These are phyloP conservation scores for Apostichopus japonicus DNA, from an alignment of 35 echinoderm and acorn worm species.

Conservation along the genomic window DNA sequence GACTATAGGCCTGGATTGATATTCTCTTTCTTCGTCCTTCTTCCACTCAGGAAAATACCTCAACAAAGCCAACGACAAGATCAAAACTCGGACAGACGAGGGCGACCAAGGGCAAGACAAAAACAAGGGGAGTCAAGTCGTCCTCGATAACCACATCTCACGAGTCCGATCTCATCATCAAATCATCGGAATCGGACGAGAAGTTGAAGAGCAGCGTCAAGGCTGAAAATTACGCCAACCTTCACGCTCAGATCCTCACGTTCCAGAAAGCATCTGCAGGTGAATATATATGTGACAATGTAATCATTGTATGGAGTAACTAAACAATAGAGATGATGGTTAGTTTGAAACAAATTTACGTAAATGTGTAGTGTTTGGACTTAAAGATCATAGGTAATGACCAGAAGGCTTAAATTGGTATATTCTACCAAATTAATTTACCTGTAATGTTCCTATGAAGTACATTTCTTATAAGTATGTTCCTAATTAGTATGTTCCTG, in stretches of 20 bases:
- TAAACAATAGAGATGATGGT: not conserved
- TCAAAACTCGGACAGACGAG: slow-evolving; percentile 66
- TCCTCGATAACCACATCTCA: slow-evolving; percentile 81
- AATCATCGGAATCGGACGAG: slow-evolving; percentile 70
- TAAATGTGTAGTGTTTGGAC: too few relatives aligned
- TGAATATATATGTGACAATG: slow-evolving; percentile 16
- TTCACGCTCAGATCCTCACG: slow-evolving; percentile 80
- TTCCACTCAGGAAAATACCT: slow-evolving; percentile 88
- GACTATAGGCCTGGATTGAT: not conserved
- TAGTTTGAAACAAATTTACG: too few relatives aligned
- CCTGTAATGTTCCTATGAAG: too few relatives aligned
- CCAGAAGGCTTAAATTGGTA: not conserved
- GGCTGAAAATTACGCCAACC: slow-evolving; percentile 57
- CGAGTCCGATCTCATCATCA: slow-evolving; percentile 75
- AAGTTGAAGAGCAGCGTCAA: slow-evolving; percentile 70
- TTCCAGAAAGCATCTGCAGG: slow-evolving; percentile 97
- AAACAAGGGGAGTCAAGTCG: slow-evolving; percentile 65
- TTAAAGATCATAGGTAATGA: too few relatives aligned
- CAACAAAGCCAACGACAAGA: slow-evolving; percentile 68
- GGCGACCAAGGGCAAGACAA: slow-evolving; percentile 79
- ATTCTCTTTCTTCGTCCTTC: not conserved
- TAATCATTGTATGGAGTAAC: not conserved
- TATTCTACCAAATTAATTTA: too few relatives aligned
- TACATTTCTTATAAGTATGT: too few relatives aligned
- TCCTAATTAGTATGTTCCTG: too few relatives aligned